Base-by-base conservation (phyloP, 2,113 vertebrate species). In the Tachysurus vachellii region DNA sequence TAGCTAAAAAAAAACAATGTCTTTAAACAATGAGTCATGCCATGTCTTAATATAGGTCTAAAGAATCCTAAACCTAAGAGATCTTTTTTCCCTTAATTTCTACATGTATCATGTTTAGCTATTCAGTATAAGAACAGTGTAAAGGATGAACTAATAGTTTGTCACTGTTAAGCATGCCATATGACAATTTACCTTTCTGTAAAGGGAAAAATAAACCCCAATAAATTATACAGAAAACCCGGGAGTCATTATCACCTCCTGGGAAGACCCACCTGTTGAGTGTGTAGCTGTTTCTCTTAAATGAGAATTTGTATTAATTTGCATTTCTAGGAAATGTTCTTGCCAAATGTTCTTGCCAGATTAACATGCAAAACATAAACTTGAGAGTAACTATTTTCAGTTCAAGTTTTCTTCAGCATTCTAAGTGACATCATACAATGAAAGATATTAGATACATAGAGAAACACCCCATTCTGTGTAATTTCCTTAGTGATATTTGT, bases 141-240 rank as follows among this genome's bases (percentile, higher is more conserved):
- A 5, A 16, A 26, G 14, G 23, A 28, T 28, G 26, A 16, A 54
- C 26, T 28, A 54, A 77, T 9, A 79, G 21, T 5, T 1, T 8
- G 5, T 26, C 26, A 79, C 26, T 54, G 50, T 26, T 26, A 13
- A 53, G 47, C 23, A 53, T n/a, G 73, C 23, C 71, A 47, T 85
- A 86, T 44, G 57, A 82, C 86, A 82, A 88, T 86, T 87, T 71
- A 12, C 11, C 26, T 28, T 66, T 66, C 62, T 66, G 26, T 66
- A 21, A n/a, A 64, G 26, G 10, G 8, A 62, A 7, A 28, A 66
- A 62, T 26, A 62, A 10, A 23, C 61, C n/a, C 36, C 17, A 23
- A 11, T 73, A 73, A 47, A 47, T 73, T 44, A 73, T 44, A 76
- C 5, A 53, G 42, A 70, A 31, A 70, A 19, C 26, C 62, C 26